These are phyloP conservation scores for Fragum sueziense DNA, from an alignment of 2,888 invertebrate species.

Conservation along the genomic window DNA sequence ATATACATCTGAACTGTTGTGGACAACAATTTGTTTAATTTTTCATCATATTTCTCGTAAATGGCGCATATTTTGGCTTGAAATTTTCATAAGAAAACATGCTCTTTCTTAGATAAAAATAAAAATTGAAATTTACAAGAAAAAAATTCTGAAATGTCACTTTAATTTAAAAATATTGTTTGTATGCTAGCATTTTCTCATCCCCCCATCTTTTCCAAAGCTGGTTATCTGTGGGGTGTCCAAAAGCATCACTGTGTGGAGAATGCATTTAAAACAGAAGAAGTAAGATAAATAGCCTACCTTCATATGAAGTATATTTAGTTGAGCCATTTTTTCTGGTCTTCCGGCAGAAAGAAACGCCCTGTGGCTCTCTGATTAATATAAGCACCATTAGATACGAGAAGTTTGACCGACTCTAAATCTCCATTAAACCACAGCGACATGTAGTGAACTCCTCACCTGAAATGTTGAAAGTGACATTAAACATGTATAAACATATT, in stretches of 20 bases:
- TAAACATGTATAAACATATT: too few relatives aligned
- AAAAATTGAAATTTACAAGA: too few relatives aligned
- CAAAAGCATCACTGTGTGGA: background rate
- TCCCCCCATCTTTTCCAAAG: background rate
- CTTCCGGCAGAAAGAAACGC: conserved; percentile 96
- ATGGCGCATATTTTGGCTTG: too few relatives aligned
- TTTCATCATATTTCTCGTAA: too few relatives aligned
- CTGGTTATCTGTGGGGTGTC: background rate
- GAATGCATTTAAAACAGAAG: background rate
- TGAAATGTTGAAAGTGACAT: too few relatives aligned
- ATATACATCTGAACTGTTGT: too few relatives aligned
- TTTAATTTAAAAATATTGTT: background rate
- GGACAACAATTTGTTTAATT: too few relatives aligned
- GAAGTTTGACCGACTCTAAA: conserved; percentile 95
- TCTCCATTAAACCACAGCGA: conserved; percentile 99
- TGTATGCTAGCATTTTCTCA: background rate
- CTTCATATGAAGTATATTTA: conserved; percentile 91
- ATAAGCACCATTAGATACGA: conserved; percentile 95
- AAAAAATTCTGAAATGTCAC: too few relatives aligned
- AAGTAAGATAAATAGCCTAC: too few relatives aligned
- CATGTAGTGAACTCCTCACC: conserved; percentile 96
- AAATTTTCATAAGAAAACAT: too few relatives aligned
- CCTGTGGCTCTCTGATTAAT: conserved; percentile 97
- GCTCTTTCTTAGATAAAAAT: too few relatives aligned
- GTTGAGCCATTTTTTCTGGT: conserved; percentile 88